Conservation (phyloP, 2,113 vertebrate genomes). For the Eudyptes chrysolophus region DNA sequence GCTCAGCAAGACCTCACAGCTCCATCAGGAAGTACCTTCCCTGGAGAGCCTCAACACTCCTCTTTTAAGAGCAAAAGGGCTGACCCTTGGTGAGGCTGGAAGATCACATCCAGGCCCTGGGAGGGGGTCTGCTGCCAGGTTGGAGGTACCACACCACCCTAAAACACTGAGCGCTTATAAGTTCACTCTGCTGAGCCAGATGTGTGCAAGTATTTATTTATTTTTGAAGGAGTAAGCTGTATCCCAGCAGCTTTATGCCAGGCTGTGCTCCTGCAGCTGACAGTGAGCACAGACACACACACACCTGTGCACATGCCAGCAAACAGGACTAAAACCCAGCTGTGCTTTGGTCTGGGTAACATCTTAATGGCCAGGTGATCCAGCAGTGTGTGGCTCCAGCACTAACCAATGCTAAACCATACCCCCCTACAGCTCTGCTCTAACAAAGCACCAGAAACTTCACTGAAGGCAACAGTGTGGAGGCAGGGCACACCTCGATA, state of each 20-base stretch:
- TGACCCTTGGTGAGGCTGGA: too few species aligned
- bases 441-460: background rate
- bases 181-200: too few species aligned
- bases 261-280: background rate
- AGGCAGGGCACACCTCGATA: background rate
- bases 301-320: background rate
- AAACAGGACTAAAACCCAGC: background rate
- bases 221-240: background rate
- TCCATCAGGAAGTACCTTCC: too few species aligned
- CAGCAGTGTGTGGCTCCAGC: background rate
- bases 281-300: background rate
- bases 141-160: too few species aligned
- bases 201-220: too few species aligned
- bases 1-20: too few species aligned
- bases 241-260: too few species aligned
- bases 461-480: background rate
- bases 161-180: too few species aligned
- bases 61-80: too few species aligned
- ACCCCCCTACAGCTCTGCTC: background rate
- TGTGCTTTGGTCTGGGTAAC: background rate
- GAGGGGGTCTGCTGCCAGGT: too few species aligned
- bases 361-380: background rate
- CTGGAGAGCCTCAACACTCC: too few species aligned
- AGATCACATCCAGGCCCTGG: too few species aligned
- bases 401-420: background rate